Percentiles rank a stretch among this genome's conserved stretches.
Conservation (phyloP, 2,888 invertebrate genomes). For the Drosophila austrosaltans region DNA sequence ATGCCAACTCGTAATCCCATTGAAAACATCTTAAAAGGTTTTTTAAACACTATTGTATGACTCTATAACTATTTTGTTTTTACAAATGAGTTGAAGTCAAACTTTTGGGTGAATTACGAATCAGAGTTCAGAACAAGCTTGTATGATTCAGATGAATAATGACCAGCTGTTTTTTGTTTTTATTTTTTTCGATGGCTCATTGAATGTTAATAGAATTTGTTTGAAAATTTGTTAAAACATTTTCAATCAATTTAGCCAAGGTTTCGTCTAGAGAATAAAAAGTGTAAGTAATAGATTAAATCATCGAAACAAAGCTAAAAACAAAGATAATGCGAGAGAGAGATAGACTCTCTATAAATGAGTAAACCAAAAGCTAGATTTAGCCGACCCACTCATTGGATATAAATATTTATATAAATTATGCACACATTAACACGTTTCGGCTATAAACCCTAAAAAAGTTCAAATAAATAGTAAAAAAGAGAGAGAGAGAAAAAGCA, state of each 20-base stretch:
- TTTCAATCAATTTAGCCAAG: background rate
- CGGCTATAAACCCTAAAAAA: conserved; percentile 37
- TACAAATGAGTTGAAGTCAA: background rate
- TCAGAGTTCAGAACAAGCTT: background rate
- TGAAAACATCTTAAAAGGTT: no score
- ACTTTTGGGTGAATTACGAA: background rate
- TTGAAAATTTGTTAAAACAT: background rate
- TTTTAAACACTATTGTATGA: no score
- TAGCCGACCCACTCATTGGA: conserved; percentile 33
- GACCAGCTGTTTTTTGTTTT: conserved; percentile 3
- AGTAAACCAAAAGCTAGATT: conserved; percentile 27
- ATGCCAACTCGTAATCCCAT: no score
- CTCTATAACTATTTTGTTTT: background rate
- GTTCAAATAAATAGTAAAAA: conserved; percentile 1
- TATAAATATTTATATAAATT: conserved; percentile 37
- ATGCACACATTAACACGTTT: conserved; percentile 43
- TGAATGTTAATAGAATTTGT: background rate
- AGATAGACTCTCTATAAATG: conserved; percentile 3
- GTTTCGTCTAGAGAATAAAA: background rate
- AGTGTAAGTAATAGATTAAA: conserved; percentile 38
- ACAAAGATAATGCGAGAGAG: conserved; percentile 11
- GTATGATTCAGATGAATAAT: conserved; percentile 10
- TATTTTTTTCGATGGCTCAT: conserved; percentile 11
- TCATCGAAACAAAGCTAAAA: conserved; percentile 23
- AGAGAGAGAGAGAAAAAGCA: background rate